phyloP scores from a whole-genome alignment of 1,140 invertebrate species.

The Pollicipes pollicipes region DNA sequence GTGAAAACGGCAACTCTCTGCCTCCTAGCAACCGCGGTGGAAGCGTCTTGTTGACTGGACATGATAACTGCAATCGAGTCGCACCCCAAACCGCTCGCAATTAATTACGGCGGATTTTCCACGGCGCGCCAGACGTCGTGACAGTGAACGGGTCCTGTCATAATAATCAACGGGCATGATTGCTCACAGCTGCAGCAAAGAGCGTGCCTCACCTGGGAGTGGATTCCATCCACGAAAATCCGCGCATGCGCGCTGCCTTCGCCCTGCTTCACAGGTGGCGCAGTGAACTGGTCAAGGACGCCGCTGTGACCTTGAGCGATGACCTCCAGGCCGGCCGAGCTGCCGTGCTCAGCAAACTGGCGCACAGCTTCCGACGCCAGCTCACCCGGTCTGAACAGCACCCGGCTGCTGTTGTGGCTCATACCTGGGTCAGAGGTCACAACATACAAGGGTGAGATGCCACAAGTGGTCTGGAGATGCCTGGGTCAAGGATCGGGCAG shows the following conservation, averaged over 20 bases:
- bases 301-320: slow-evolving; percentile 21
- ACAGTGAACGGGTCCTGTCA: too few species aligned
- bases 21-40: too few species aligned
- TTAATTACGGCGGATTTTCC: too few species aligned
- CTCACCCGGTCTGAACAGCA: slow-evolving; percentile 57
- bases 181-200: too few species aligned
- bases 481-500: too few species aligned
- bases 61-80: too few species aligned
- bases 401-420: slow-evolving; percentile 60
- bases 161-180: too few species aligned
- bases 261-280: slow-evolving; percentile 56
- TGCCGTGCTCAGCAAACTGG: slow-evolving; percentile 62
- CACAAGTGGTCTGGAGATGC: too few species aligned
- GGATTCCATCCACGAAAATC: slow-evolving; percentile 75
- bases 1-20: too few species aligned
- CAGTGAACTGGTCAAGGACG: slow-evolving; percentile 50
- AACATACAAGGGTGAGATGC: neutral
- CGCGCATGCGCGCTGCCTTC: slow-evolving; percentile 57
- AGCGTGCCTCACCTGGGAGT: slow-evolving; percentile 43
- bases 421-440: slow-evolving; percentile 42
- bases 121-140: too few species aligned
- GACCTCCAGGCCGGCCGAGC: slow-evolving; percentile 46
- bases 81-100: too few species aligned
- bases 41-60: too few species aligned
- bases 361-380: slow-evolving; percentile 51